These are phyloP conservation scores for Apistogramma diplotaenia DNA, from an alignment of 2,113 vertebrate species.

Conservation along the genomic window DNA sequence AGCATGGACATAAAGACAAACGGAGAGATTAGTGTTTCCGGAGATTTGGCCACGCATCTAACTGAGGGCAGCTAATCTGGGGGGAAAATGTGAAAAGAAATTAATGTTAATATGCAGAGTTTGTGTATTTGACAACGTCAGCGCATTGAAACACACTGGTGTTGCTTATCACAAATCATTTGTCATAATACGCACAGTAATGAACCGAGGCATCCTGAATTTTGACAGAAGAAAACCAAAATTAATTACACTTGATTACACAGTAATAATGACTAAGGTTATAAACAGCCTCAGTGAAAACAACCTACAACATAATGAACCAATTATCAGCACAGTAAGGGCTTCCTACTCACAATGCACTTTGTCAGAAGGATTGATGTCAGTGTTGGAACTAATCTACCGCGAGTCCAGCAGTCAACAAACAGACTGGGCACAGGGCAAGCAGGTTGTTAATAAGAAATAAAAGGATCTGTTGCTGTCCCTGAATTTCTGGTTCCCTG, in stretches of 20 bases:
- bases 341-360: neutral
- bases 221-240: neutral
- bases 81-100: neutral
- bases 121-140: neutral
- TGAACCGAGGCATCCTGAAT: neutral
- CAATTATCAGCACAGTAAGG: neutral
- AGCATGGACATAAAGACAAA: constrained; percentile 29
- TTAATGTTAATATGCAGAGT: neutral
- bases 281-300: constrained; percentile 1
- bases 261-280: neutral
- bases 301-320: constrained; percentile 3
- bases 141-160: neutral
- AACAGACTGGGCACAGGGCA: neutral
- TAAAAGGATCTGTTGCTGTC: neutral
- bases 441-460: neutral
- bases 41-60: neutral
- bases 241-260: neutral
- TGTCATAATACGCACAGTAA: neutral
- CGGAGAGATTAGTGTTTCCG: neutral
- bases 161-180: neutral
- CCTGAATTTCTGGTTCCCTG: constrained; percentile 16
- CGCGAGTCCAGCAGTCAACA: neutral
- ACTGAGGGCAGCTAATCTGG: neutral
- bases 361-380: constrained; percentile 9
- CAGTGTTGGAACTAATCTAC: neutral